Conservation (phyloP, 2,888 invertebrate species). For the Agrochola litura region DNA sequence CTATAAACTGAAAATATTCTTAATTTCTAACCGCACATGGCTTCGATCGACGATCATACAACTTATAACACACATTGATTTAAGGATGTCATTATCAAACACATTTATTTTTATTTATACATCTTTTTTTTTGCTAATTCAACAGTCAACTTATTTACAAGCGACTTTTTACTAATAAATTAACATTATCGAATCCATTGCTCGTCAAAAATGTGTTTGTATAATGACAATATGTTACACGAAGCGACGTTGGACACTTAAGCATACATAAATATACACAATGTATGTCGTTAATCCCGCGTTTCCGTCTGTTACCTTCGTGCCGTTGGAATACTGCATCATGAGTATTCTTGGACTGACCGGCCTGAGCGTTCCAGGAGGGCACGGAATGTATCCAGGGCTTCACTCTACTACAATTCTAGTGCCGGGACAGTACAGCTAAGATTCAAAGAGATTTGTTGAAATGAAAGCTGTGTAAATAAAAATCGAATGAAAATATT, state of each 20-base stretch:
- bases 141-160: not conserved
- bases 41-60: slow-evolving; percentile 28
- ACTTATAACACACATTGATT: slow-evolving; percentile 56
- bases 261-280: slow-evolving; percentile 66
- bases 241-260: slow-evolving; percentile 66
- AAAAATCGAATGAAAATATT: slow-evolving; percentile 36
- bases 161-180: not conserved
- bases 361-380: slow-evolving; percentile 71
- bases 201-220: slow-evolving; percentile 20
- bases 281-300: slow-evolving; percentile 62
- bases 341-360: slow-evolving; percentile 84
- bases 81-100: slow-evolving; percentile 49
- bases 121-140: not conserved
- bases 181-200: slow-evolving; percentile 1
- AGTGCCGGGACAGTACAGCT: slow-evolving; percentile 62
- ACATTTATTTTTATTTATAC: slow-evolving; percentile 8
- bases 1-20: slow-evolving; percentile 33
- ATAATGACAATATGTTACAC: slow-evolving; percentile 46
- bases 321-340: slow-evolving; percentile 86
- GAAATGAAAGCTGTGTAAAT: slow-evolving; percentile 43
- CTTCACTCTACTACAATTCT: slow-evolving; percentile 73
- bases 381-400: slow-evolving; percentile 61
- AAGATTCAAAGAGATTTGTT: slow-evolving; percentile 42
- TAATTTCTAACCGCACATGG: not conserved
- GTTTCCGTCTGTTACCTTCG: slow-evolving; percentile 81